Percentiles rank a stretch among this genome's conserved stretches.
These are phyloP conservation scores for Acrocephalus arundinaceus DNA, from an alignment of 2,113 vertebrate species.

Conservation along the genomic window DNA sequence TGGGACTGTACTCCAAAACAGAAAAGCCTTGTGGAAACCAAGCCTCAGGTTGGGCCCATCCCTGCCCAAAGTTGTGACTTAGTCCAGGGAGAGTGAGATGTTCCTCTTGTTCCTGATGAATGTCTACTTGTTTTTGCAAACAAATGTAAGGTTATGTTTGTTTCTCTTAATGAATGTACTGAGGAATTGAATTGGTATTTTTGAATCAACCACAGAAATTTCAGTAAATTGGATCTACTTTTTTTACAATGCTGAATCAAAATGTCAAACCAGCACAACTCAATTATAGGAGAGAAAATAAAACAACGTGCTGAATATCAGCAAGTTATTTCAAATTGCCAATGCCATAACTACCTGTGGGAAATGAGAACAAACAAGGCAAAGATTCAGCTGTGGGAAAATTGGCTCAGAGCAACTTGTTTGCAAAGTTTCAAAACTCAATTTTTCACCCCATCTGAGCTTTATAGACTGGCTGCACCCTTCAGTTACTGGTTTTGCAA, in stretches of 20 bases:
- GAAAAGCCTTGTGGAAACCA: background rate
- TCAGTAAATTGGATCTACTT: slow-evolving; percentile 25
- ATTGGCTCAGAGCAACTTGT: background rate
- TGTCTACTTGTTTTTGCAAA: background rate
- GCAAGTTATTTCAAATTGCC: slow-evolving; percentile 20
- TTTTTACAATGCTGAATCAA: background rate
- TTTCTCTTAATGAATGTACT: background rate
- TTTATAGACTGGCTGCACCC: background rate
- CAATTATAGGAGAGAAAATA: slow-evolving; percentile 40
- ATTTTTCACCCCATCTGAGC: background rate
- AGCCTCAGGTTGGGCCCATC: background rate
- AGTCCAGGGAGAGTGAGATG: background rate
- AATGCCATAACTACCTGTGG: background rate
- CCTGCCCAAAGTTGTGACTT: background rate
- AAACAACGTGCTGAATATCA: slow-evolving; percentile 17
- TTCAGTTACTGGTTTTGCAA: background rate
- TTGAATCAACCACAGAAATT: slow-evolving; percentile 6
- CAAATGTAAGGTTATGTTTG: background rate
- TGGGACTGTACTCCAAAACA: background rate
- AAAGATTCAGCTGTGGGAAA: background rate
- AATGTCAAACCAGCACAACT: slow-evolving; percentile 33
- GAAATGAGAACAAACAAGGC: background rate
- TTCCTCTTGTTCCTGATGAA: background rate
- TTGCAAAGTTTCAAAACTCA: background rate
- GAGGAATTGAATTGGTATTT: background rate